Percentiles rank a stretch among this genome's conserved stretches.
Evolutionary conservation across 2,113 vertebrate species (phyloP).

Genomic region (Zosterops pallidus): DNA sequence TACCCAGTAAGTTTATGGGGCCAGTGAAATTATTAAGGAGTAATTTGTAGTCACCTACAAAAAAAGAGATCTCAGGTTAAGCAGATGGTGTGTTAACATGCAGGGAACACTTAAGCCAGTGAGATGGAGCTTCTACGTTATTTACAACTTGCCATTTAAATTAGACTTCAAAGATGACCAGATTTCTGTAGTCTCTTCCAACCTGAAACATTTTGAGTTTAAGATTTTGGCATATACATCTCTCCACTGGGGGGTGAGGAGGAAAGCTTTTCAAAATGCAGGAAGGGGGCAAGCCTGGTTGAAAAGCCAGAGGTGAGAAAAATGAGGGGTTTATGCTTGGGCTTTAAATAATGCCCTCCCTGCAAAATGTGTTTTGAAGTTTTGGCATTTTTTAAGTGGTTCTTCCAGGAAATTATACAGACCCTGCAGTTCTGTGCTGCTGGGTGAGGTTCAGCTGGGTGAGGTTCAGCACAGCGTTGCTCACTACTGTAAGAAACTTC

Average conservation of each 20-base stretch:
- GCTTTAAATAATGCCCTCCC: background rate
- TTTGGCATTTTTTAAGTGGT: background rate
- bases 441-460: background rate
- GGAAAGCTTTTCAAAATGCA: background rate
- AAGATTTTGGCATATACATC: background rate
- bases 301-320: background rate
- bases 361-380: background rate
- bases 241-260: background rate
- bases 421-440: background rate
- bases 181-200: background rate
- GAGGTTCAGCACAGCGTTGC: background rate
- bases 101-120: background rate
- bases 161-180: background rate
- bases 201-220: background rate
- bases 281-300: background rate
- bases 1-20: background rate
- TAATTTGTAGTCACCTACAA: conserved; percentile 13
- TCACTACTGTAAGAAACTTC: background rate
- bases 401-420: background rate
- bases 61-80: background rate
- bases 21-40: conserved; percentile 1
- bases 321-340: background rate
- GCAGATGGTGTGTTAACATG: background rate
- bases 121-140: background rate
- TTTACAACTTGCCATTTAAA: conserved; percentile 8